Evolutionary conservation across 1,140 invertebrate species (phyloP).

Genomic region (Drosophila kohkoa): DNA sequence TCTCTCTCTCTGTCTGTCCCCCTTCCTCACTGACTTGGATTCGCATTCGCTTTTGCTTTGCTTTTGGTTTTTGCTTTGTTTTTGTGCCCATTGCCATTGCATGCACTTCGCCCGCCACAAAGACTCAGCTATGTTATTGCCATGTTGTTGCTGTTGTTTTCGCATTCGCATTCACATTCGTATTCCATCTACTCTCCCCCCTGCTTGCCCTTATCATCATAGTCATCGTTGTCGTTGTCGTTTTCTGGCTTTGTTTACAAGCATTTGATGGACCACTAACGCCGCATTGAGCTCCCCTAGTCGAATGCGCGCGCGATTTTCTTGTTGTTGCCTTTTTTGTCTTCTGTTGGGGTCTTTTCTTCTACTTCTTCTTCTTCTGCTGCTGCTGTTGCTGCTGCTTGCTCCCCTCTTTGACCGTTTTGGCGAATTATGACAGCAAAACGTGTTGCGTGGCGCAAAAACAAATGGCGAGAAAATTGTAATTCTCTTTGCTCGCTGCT

Average conservation of each 20-base stretch:
- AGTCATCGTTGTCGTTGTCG: constrained; percentile 43
- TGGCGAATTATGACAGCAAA: constrained; percentile 64
- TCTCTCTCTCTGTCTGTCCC: not conserved
- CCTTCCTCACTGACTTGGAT: constrained; percentile 1
- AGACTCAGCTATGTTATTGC: constrained; percentile 42
- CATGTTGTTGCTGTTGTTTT: constrained; percentile 22
- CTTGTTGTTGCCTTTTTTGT: constrained; percentile 18
- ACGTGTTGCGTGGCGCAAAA: constrained; percentile 54
- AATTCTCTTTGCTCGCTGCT: constrained; percentile 61
- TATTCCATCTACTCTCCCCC: constrained; percentile 1
- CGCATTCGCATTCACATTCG: constrained; percentile 28
- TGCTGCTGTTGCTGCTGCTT: not conserved
- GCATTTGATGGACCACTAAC: constrained; percentile 80
- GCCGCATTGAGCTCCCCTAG: constrained; percentile 66
- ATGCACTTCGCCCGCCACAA: constrained; percentile 69
- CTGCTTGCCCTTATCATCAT: constrained; percentile 14
- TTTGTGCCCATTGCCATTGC: constrained; percentile 76
- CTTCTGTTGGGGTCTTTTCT: constrained; percentile 11
- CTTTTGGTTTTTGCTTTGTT: constrained; percentile 55
- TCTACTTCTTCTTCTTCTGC: not conserved
- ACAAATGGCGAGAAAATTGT: constrained; percentile 79
- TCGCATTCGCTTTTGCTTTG: constrained; percentile 64
- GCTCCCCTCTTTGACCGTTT: not conserved
- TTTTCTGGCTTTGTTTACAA: constrained; percentile 81
- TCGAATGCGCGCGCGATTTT: constrained; percentile 74